These are phyloP conservation scores for Melanotaenia parkinsoni DNA, from an alignment of 2,797 vertebrate genomes.

Conservation along the genomic window DNA sequence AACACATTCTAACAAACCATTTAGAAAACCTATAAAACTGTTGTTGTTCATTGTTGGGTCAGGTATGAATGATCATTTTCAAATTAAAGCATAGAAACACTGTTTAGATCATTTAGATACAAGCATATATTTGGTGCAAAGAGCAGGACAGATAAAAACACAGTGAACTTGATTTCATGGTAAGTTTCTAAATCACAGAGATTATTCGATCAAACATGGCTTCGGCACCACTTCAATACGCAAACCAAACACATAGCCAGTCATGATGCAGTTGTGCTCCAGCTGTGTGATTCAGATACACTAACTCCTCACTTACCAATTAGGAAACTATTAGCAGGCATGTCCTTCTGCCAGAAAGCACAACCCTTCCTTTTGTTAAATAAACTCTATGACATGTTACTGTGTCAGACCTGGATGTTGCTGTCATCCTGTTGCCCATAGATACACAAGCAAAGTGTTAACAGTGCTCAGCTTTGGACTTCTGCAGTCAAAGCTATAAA, in stretches of 20 bases:
- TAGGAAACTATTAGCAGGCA: slow-evolving; percentile 3
- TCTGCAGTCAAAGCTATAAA: neutral
- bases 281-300: neutral
- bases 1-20: too few relatives aligned
- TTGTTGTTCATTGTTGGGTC: too few relatives aligned
- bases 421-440: slow-evolving; percentile 32
- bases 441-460: slow-evolving; percentile 35
- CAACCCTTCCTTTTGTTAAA: slow-evolving; percentile 43
- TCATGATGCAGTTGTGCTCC: neutral
- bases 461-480: slow-evolving; percentile 15
- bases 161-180: too few relatives aligned
- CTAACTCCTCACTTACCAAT: neutral
- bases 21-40: too few relatives aligned
- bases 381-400: slow-evolving; percentile 52
- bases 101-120: too few relatives aligned
- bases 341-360: slow-evolving; percentile 2
- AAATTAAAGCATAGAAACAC: too few relatives aligned
- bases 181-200: too few relatives aligned
- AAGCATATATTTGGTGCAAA: too few relatives aligned
- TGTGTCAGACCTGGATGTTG: slow-evolving; percentile 50
- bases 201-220: too few relatives aligned
- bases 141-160: too few relatives aligned
- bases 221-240: neutral
- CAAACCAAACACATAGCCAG: neutral
- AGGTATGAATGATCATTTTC: too few relatives aligned